Evolutionary conservation across 2,888 invertebrate genomes (phyloP).

Genomic region (Caenorhabditis sp.): DNA sequence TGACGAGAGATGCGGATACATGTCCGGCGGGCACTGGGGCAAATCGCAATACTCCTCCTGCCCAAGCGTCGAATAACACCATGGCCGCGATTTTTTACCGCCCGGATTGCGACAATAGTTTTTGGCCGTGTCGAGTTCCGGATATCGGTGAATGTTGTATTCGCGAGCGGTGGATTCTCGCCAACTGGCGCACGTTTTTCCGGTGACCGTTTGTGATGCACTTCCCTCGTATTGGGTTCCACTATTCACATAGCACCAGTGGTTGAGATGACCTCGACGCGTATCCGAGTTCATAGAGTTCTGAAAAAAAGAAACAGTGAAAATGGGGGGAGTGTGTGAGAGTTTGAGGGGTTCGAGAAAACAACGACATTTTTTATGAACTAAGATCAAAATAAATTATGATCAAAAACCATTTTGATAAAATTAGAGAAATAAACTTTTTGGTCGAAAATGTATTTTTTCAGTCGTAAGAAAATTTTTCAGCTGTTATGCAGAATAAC

Average conservation of each 20-base stretch:
- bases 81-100: constrained; percentile 72
- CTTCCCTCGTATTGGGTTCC: constrained; percentile 79
- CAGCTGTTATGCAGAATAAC: constrained; percentile 8
- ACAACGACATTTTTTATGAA: too few species aligned
- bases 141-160: constrained; percentile 78
- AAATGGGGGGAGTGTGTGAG: too few species aligned
- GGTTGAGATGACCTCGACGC: constrained; percentile 26
- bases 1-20: constrained; percentile 45
- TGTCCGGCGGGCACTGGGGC: constrained; percentile 46
- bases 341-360: too few species aligned
- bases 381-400: too few species aligned
- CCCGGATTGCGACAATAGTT: constrained; percentile 85
- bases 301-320: constrained; percentile 4
- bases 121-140: constrained; percentile 84
- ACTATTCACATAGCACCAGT: constrained; percentile 85
- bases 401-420: too few species aligned
- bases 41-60: constrained; percentile 86
- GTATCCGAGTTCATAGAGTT: background rate
- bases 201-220: constrained; percentile 73
- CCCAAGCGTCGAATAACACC: constrained; percentile 71
- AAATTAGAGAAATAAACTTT: too few species aligned
- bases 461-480: too few species aligned
- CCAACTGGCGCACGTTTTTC: constrained; percentile 59
- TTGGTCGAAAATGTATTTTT: too few species aligned
- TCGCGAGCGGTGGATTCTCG: constrained; percentile 51